Base-by-base conservation (phyloP, 2,888 invertebrate genomes). In the Cabera pusaria region DNA sequence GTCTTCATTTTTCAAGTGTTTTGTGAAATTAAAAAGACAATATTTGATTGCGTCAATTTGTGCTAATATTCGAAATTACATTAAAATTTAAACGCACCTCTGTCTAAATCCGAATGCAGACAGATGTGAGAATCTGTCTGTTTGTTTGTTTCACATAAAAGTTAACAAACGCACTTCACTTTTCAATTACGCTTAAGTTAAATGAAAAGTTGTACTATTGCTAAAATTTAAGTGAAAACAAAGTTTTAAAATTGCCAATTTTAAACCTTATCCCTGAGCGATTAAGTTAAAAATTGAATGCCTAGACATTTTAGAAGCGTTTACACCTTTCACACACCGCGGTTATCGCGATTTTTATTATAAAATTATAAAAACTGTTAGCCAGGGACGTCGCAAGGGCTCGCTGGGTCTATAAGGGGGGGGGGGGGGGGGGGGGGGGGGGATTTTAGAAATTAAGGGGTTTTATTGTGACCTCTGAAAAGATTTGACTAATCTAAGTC, bases 341-440 rank as follows among this genome's bases (percentile, higher is more conserved):
- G 16, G 1, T 9, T 6, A 9, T 10, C 24, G 37, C 32, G 23
- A 16, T 18, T 37, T 36, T 43, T 37, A 29, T 33, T 43, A 43
- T 43, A 43, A 43, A 43, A 43, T 38, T 43, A 38, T 43, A 43
- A 43, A 42, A 43, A 25, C 26, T 10, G 19, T 5, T 25, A 6
- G 22, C 31, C 27, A 36, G 42, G 35, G 36, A 12, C 19, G 42
- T 21, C 10, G 3, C 2, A 2, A 27, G 26, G 21, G 9, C 8
- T 14, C 14, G 5, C n/a, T n/a, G n/a, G n/a, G n/a, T n/a, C n/a
- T n/a, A n/a, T n/a, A n/a, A n/a, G n/a, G n/a, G n/a, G n/a, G n/a
- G n/a, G n/a, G n/a, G n/a, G n/a, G n/a, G 11, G 18, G 27, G 5
- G 17, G 22, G 17, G 20, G 12, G 5, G 1, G 5, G 5, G 12